A percentile compares a stretch with the other conserved stretches of the same genome.
Evolutionary conservation across 2,797 vertebrate species (phyloP).

Genomic region (Danio kyathit): DNA sequence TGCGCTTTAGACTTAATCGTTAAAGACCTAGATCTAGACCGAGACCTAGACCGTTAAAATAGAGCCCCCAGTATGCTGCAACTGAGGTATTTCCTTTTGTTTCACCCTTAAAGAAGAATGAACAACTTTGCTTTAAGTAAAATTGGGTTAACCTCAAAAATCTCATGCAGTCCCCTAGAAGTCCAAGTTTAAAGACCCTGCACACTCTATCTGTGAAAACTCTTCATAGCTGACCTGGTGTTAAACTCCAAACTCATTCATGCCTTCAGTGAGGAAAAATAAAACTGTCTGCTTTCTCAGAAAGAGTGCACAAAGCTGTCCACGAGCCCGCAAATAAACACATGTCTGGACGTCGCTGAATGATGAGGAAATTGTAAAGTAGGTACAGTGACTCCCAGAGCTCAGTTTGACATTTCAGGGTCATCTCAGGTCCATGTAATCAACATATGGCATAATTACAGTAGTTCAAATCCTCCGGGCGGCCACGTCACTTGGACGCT

Average conservation of each 20-base stretch:
- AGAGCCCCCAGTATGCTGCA: too few relatives aligned
- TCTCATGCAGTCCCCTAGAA: not conserved
- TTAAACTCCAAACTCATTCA: conserved; percentile 14
- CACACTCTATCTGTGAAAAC: not conserved
- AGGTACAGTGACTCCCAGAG: conserved; percentile 41
- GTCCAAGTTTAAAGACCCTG: not conserved
- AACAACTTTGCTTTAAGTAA: too few relatives aligned
- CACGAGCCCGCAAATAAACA: conserved; percentile 39
- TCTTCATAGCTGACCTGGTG: not conserved
- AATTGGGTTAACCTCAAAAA: not conserved
- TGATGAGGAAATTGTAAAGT: conserved; percentile 63
- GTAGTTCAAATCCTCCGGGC: conserved; percentile 39
- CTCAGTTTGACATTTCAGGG: conserved; percentile 42
- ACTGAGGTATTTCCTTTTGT: too few relatives aligned
- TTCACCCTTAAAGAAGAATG: too few relatives aligned
- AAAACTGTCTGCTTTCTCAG: conserved; percentile 38
- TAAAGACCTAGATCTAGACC: too few relatives aligned
- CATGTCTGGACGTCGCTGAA: conserved; percentile 27
- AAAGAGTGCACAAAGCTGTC: conserved; percentile 56
- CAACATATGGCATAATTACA: conserved; percentile 63
- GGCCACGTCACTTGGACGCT: conserved; percentile 33
- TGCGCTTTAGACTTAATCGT: too few relatives aligned
- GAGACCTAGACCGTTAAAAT: too few relatives aligned
- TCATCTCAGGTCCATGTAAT: conserved; percentile 52
- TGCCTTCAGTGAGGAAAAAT: conserved; percentile 18